These are phyloP conservation scores for Bothrops jararaca DNA, from an alignment of 2,113 vertebrate species.

Conservation along the genomic window DNA sequence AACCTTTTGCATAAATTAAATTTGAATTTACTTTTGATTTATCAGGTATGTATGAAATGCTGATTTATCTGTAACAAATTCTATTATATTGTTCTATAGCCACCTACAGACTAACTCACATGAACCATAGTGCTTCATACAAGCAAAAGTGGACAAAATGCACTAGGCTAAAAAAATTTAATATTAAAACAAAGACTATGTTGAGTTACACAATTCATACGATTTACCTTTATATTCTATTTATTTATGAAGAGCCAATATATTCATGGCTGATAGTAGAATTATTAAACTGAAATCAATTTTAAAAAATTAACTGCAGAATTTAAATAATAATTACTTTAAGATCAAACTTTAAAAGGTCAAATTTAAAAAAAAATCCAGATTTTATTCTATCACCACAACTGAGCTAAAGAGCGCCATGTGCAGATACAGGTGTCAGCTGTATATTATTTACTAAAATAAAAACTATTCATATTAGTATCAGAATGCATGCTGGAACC, in stretches of 20 bases:
- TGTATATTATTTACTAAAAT: not conserved
- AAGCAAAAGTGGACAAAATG: not conserved
- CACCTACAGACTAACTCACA: not conserved
- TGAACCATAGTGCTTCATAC: not conserved
- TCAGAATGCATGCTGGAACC: not conserved
- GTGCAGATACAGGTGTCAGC: not conserved
- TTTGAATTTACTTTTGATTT: not conserved
- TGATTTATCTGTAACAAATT: not conserved
- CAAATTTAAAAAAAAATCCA: not conserved
- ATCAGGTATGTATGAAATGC: not conserved
- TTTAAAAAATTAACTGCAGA: not conserved
- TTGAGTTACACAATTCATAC: not conserved
- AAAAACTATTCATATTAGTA: not conserved
- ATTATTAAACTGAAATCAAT: not conserved
- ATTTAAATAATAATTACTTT: not conserved
- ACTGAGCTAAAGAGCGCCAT: not conserved
- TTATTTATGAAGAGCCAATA: not conserved
- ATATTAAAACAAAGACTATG: not conserved
- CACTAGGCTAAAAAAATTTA: not conserved
- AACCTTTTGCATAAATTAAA: not conserved
- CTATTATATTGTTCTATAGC: not conserved
- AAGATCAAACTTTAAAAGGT: not conserved
- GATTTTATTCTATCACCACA: not conserved
- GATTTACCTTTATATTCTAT: not conserved
- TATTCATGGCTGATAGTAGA: not conserved